Conservation (phyloP, 2,888 invertebrate species). For the Entomobrya proxima region DNA sequence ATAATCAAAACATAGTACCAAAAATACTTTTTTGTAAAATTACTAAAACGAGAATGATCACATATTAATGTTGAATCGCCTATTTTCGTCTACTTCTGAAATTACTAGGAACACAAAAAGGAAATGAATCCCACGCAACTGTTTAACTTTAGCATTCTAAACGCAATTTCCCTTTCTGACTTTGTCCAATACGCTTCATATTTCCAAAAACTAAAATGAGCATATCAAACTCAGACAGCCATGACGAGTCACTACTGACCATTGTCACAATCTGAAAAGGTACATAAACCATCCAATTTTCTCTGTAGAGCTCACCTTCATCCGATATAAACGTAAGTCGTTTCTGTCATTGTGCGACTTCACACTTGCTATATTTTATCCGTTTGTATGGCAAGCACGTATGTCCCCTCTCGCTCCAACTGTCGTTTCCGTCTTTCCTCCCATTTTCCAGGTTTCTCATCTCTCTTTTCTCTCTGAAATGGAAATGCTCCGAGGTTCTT, state of each 20-base stretch:
- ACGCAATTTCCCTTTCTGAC: too few relatives aligned
- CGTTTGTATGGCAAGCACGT: slow-evolving; percentile 38
- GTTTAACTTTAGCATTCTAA: too few relatives aligned
- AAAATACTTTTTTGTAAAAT: too few relatives aligned
- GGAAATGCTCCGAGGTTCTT: background rate
- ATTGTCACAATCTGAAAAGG: background rate
- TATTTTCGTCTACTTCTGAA: too few relatives aligned
- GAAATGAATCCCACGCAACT: too few relatives aligned
- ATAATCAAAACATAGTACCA: too few relatives aligned
- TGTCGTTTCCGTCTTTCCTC: slow-evolving; percentile 52
- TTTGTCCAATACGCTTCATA: too few relatives aligned
- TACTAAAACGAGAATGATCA: too few relatives aligned
- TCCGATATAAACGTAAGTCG: background rate
- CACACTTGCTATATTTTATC: slow-evolving; percentile 19
- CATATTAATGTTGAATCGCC: too few relatives aligned
- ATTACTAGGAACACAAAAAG: too few relatives aligned
- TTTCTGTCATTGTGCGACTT: slow-evolving; percentile 7
- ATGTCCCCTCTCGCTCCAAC: background rate
- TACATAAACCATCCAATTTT: background rate
- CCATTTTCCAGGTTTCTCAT: slow-evolving; percentile 9
- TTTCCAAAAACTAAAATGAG: too few relatives aligned
- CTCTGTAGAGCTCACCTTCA: background rate
- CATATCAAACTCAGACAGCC: background rate
- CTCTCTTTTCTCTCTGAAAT: background rate
- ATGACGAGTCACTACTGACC: background rate